phyloP scores from a whole-genome alignment of 2,797 vertebrate species.

The Pseudomugil gertrudae region DNA sequence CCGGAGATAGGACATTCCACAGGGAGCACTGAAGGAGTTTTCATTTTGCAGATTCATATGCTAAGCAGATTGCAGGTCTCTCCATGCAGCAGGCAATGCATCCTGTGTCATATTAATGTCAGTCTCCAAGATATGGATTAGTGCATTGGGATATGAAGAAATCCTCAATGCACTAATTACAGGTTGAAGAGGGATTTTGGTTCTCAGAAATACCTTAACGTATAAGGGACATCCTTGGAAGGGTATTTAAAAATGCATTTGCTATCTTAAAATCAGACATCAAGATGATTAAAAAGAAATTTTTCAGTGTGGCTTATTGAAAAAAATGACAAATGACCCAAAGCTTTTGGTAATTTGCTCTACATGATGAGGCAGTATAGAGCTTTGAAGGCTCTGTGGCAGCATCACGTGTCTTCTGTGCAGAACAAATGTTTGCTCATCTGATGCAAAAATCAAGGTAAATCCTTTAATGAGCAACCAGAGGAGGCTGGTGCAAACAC shows the following conservation, averaged over 20 bases:
- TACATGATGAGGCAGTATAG: background rate
- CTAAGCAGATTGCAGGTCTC: background rate
- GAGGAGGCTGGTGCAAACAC: slow-evolving; percentile 11
- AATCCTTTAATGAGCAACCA: slow-evolving; percentile 15
- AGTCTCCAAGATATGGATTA: slow-evolving; percentile 10
- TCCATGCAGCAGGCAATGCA: background rate
- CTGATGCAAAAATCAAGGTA: slow-evolving; percentile 16
- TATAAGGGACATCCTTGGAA: background rate
- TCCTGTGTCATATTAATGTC: slow-evolving; percentile 7
- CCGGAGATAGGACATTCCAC: background rate
- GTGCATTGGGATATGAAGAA: slow-evolving; percentile 1
- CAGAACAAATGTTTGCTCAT: slow-evolving; percentile 15
- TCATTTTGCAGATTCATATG: background rate
- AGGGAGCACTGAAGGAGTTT: background rate
- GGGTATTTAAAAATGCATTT: background rate
- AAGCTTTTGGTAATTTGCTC: background rate
- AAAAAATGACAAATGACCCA: background rate
- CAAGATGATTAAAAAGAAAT: background rate
- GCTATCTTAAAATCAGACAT: background rate
- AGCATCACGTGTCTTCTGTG: slow-evolving; percentile 8
- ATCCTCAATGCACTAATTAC: slow-evolving; percentile 16
- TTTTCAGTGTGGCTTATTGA: background rate
- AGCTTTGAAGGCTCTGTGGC: background rate
- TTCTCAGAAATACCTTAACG: slow-evolving; percentile 10
- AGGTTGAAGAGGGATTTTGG: slow-evolving; percentile 1